Percentiles rank a stretch among this genome's conserved stretches.
Conservation (phyloP, 2,888 invertebrate genomes). For the Apotomis betuletana region DNA sequence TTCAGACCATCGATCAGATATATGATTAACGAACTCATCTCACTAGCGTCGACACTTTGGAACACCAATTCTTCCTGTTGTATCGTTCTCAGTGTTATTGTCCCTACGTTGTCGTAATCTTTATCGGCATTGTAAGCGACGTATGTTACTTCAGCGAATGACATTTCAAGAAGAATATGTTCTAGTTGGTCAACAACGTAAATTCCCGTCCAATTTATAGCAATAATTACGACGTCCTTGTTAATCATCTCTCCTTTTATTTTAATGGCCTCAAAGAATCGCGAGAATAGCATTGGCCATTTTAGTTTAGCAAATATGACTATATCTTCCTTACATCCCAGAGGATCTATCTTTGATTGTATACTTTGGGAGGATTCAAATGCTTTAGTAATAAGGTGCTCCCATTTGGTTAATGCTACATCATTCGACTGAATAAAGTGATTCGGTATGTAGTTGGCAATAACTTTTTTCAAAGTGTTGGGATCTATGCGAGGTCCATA, state of each 20-base stretch:
- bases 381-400: constrained; percentile 87
- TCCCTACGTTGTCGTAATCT: constrained; percentile 82
- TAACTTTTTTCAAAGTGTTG: constrained; percentile 87
- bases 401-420: constrained; percentile 87
- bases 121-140: constrained; percentile 85
- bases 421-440: constrained; percentile 86
- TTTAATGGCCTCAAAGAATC: constrained; percentile 96
- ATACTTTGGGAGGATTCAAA: constrained; percentile 89
- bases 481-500: constrained; percentile 86
- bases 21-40: constrained; percentile 91
- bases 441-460: constrained; percentile 92
- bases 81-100: constrained; percentile 91
- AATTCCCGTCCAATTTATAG: constrained; percentile 96
- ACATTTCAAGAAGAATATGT: constrained; percentile 93
- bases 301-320: constrained; percentile 95
- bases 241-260: constrained; percentile 86
- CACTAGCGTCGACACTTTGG: constrained; percentile 93
- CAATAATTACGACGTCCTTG: constrained; percentile 92
- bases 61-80: constrained; percentile 95
- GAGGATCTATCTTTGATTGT: constrained; percentile 85
- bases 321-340: constrained; percentile 93
- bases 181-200: constrained; percentile 96
- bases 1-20: constrained; percentile 94
- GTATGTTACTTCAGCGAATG: constrained; percentile 93
- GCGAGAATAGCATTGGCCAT: constrained; percentile 97